Base-by-base conservation (phyloP, 1,140 invertebrate species). In the Drosophila nigromelanica region DNA sequence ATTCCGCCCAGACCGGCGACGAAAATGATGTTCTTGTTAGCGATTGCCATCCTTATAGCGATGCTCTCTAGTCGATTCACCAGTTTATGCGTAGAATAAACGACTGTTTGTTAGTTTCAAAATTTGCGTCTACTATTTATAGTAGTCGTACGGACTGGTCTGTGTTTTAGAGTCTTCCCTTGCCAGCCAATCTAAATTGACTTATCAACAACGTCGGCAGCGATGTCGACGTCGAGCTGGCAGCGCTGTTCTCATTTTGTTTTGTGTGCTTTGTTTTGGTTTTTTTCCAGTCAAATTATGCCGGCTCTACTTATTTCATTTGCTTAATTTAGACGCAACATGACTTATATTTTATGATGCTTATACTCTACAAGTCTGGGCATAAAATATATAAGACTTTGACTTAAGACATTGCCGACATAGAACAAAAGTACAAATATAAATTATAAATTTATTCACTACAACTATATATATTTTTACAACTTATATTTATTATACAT, bases 1-100 rank as follows among this genome's bases (percentile, higher is more conserved):
- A 91, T 91, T 37, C 80, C 87, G 24, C 90, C 90, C 50, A 91
- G 72, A 47, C 76, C 90, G 35, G 87, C 90, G 33, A 91, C 90
- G 37, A 91, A 91, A 51, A 91, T 73, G 0, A 91, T 74, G 66
- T 91, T 90, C 69, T 90, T 91, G 62, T 81, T 85, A 51, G 78
- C 76, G 54, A 91, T 62, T 37, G 59, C 51, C 89, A 90, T 90
- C 40, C 14, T 75, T 48, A 48, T 7, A 37, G 21, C 33, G 63
- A 18, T 40, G 11, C n/a, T 40, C 35, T 37, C 27, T 33, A 60
- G n/a, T 35, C 63, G 43, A 10, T 21, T 61, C 58, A 75, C 60
- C 80, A 83, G 72, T 66, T 40, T 30, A 27, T 51, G 14, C 42
- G 48, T 37, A 70, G 59, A 55, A 18, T 40, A n/a, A 35, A 45